phyloP scores from a whole-genome alignment of 2,888 invertebrate species.

The Octonoba sinensis region DNA sequence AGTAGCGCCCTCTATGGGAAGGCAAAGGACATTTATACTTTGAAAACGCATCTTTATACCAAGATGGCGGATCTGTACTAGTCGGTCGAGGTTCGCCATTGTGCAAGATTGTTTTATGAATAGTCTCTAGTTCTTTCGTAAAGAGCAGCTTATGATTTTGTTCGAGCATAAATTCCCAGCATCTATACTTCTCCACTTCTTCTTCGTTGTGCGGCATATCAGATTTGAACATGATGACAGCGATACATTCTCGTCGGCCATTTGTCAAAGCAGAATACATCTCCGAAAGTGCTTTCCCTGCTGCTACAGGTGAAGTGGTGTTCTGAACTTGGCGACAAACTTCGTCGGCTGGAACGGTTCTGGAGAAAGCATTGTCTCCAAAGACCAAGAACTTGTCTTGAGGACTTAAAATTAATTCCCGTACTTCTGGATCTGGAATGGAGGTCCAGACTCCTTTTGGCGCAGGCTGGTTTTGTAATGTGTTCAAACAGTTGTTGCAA shows the following conservation, averaged over 20 bases:
- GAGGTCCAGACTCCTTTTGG: conserved; percentile 28
- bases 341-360: conserved; percentile 37
- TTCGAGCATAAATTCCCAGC: conserved; percentile 94
- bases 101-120: conserved; percentile 36
- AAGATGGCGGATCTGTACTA: conserved; percentile 33
- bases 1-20: conserved; percentile 56
- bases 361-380: conserved; percentile 33
- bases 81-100: conserved; percentile 7
- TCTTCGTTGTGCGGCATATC: not conserved
- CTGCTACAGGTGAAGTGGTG: conserved; percentile 39
- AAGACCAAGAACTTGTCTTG: conserved; percentile 56
- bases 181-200: conserved; percentile 86
- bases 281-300: conserved; percentile 42
- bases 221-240: conserved; percentile 28
- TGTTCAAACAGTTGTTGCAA: conserved; percentile 38
- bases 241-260: conserved; percentile 43
- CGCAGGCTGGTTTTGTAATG: not conserved
- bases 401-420: conserved; percentile 47
- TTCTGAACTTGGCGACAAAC: conserved; percentile 34
- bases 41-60: conserved; percentile 50
- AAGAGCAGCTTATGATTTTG: conserved; percentile 90
- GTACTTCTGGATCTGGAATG: conserved; percentile 50
- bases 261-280: conserved; percentile 37
- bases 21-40: conserved; percentile 59
- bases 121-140: conserved; percentile 86